Conservation (phyloP, 2,888 invertebrate species). For the Cerastis leucographa region DNA sequence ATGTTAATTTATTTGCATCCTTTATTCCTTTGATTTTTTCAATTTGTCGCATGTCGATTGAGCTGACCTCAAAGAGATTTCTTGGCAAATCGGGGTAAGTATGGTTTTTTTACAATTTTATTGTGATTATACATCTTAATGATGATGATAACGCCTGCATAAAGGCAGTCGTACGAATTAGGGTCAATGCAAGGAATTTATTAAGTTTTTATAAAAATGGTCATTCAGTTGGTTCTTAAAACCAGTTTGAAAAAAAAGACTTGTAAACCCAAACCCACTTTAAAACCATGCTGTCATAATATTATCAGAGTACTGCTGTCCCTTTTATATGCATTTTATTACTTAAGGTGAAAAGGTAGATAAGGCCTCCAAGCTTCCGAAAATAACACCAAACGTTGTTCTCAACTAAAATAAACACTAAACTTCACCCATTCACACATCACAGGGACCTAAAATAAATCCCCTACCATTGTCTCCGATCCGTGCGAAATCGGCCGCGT, state of each 20-base stretch:
- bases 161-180: not conserved
- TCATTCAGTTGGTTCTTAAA: not conserved
- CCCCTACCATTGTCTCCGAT: constrained; percentile 72
- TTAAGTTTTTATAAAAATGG: not conserved
- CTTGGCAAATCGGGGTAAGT: not conserved
- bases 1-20: constrained; percentile 28
- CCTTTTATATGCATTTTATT: not conserved
- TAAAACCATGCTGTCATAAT: not conserved
- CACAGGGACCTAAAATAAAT: constrained; percentile 64
- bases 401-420: constrained; percentile 48
- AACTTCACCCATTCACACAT: constrained; percentile 56
- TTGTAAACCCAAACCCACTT: not conserved
- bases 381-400: constrained; percentile 35
- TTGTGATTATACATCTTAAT: not conserved
- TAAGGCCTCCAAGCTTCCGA: not conserved
- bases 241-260: not conserved
- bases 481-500: constrained; percentile 74
- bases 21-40: not conserved
- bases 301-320: not conserved
- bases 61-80: not conserved
- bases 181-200: not conserved
- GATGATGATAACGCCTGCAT: not conserved
- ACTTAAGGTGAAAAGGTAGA: not conserved
- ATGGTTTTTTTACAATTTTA: not conserved
- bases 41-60: not conserved